Conservation (phyloP, 2,888 invertebrate species). For the Rhyacophila evoluta region DNA sequence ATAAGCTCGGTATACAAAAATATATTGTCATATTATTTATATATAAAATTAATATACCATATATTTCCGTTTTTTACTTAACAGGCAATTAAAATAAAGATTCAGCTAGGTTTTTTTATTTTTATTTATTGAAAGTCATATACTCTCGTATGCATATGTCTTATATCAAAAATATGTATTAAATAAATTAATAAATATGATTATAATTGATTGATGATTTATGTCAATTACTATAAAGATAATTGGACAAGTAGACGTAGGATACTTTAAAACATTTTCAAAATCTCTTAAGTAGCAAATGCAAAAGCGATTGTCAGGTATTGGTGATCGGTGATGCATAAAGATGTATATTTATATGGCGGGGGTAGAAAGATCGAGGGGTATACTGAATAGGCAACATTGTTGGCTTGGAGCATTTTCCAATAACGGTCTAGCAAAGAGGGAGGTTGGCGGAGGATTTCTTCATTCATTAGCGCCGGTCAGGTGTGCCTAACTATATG, state of each 20-base stretch:
- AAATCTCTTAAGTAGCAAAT: not conserved
- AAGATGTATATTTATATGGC: slow-evolving; percentile 52
- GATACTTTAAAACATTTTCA: not conserved
- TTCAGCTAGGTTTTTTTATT: too few relatives aligned
- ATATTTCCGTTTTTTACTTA: too few relatives aligned
- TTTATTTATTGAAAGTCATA: too few relatives aligned
- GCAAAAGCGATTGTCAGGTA: slow-evolving; percentile 7
- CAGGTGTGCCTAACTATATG: slow-evolving; percentile 48
- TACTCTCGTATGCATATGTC: too few relatives aligned
- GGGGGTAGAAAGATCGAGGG: not conserved
- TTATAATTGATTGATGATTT: too few relatives aligned
- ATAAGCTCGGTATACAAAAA: too few relatives aligned
- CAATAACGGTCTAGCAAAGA: slow-evolving; percentile 50
- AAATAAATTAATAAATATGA: too few relatives aligned
- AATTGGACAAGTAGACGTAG: slow-evolving; percentile 60
- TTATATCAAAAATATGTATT: too few relatives aligned
- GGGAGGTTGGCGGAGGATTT: slow-evolving; percentile 59
- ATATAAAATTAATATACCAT: too few relatives aligned
- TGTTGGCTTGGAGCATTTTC: slow-evolving; percentile 53
- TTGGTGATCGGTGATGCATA: slow-evolving; percentile 49
- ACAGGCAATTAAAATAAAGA: too few relatives aligned
- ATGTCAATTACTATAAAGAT: slow-evolving; percentile 58
- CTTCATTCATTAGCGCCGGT: slow-evolving; percentile 68
- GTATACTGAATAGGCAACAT: slow-evolving; percentile 46
- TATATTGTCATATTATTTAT: too few relatives aligned